Conservation (phyloP, 2,797 vertebrate genomes). For the Macropodus opercularis region DNA sequence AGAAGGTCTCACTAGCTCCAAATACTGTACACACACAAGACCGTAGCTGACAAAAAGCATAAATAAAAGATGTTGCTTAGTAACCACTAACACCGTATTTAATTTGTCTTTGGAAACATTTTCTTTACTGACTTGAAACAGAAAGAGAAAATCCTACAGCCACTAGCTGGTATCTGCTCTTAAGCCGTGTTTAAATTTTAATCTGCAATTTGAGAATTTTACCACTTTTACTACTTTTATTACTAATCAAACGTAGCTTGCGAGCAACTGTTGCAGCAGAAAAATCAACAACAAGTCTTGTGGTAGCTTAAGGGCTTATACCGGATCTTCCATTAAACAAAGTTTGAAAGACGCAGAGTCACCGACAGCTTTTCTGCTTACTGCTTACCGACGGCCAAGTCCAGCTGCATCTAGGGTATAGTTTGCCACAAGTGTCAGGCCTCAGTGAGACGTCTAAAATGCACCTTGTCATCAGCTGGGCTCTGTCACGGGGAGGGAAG, state of each 20-base stretch:
- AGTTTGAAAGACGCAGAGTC: constrained; percentile 17
- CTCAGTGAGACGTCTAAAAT: constrained; percentile 60
- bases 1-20: constrained; percentile 17
- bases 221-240: too few species aligned
- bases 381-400: constrained; percentile 24
- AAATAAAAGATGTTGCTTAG: constrained; percentile 28
- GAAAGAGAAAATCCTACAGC: too few species aligned
- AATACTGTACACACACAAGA: constrained; percentile 15
- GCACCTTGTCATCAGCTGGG: constrained; percentile 66
- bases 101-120: too few species aligned
- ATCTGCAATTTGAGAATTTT: too few species aligned
- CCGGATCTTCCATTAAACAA: not conserved
- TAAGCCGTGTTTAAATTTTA: too few species aligned
- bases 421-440: constrained; percentile 41
- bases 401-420: constrained; percentile 22
- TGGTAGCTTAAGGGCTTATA: not conserved
- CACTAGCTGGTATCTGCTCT: too few species aligned
- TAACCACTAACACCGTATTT: constrained; percentile 3
- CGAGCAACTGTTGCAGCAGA: not conserved
- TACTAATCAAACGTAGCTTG: not conserved
- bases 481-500: constrained; percentile 60
- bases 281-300: too few species aligned
- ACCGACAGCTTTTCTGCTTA: constrained; percentile 32
- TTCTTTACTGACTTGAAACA: not conserved
- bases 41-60: constrained; percentile 14